Percentiles rank a stretch among this genome's conserved stretches.
These are phyloP conservation scores for Augiades crinisus DNA, from an alignment of 2,888 invertebrate genomes.

Conservation along the genomic window DNA sequence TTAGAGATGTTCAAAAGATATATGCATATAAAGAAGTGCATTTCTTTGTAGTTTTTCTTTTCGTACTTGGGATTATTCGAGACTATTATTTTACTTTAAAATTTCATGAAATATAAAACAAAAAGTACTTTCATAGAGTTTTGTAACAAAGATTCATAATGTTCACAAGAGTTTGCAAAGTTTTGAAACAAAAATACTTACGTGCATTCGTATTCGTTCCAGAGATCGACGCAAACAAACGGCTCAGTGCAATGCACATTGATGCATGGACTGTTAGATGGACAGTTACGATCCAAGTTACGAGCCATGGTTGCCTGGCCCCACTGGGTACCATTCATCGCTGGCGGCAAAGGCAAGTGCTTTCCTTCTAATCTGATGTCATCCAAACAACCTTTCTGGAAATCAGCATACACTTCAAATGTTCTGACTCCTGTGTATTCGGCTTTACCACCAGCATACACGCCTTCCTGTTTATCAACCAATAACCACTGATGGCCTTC, in stretches of 20 bases:
- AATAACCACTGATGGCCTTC: slow-evolving; percentile 95
- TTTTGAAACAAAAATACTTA: slow-evolving; percentile 79
- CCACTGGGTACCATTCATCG: slow-evolving; percentile 97
- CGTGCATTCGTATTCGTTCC: slow-evolving; percentile 99
- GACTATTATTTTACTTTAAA: not conserved
- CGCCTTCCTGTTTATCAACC: slow-evolving; percentile 96
- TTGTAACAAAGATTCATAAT: not conserved
- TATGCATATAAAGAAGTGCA: slow-evolving; percentile 18
- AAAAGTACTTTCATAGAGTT: no score
- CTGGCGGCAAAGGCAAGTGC: slow-evolving; percentile 95
- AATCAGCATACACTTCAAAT: slow-evolving; percentile 96
- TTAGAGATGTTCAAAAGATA: slow-evolving; percentile 6
- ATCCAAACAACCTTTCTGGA: slow-evolving; percentile 92
- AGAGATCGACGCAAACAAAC: slow-evolving; percentile 97
- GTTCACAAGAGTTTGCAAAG: not conserved
- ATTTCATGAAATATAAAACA: slow-evolving; percentile 1
- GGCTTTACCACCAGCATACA: slow-evolving; percentile 97
- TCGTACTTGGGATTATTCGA: slow-evolving; percentile 1
- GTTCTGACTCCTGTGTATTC: slow-evolving; percentile 96
- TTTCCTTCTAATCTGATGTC: slow-evolving; percentile 94
- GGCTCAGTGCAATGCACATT: slow-evolving; percentile 96
- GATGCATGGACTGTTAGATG: slow-evolving; percentile 96
- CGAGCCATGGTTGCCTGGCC: slow-evolving; percentile 97
- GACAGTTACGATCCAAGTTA: slow-evolving; percentile 95
- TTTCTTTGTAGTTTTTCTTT: not conserved